These are phyloP conservation scores for Epsilonema sp. DNA, from an alignment of 2,888 invertebrate genomes.

Conservation along the genomic window DNA sequence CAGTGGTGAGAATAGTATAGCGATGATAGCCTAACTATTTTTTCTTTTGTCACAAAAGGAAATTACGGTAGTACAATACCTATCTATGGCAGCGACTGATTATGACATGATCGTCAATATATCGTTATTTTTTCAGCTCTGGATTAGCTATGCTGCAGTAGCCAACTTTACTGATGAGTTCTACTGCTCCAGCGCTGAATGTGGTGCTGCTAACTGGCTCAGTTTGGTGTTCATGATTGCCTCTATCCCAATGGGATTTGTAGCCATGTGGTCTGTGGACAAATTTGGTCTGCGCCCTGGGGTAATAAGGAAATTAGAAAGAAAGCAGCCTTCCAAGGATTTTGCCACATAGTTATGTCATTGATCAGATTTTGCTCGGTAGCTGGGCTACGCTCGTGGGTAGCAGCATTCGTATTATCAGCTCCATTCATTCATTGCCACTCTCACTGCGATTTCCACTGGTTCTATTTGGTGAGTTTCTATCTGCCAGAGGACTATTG, in stretches of 20 bases:
- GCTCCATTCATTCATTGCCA: background rate
- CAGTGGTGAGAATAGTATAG: conserved; percentile 15
- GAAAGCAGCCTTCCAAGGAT: too few relatives aligned
- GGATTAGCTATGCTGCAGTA: conserved; percentile 36
- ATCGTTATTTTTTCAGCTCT: conserved; percentile 29
- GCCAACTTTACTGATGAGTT: conserved; percentile 32
- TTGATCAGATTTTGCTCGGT: background rate
- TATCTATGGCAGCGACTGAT: too few relatives aligned
- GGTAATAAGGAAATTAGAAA: too few relatives aligned
- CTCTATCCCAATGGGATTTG: conserved; percentile 33
- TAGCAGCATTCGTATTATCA: background rate
- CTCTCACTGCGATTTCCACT: conserved; percentile 4
- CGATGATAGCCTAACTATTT: too few relatives aligned
- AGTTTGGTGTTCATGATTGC: conserved; percentile 33
- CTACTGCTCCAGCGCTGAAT: conserved; percentile 20
- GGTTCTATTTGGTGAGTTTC: background rate
- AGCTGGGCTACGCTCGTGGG: background rate
- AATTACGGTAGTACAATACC: too few relatives aligned
- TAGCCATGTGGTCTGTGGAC: conserved; percentile 35
- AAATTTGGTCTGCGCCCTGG: conserved; percentile 31
- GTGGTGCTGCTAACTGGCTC: conserved; percentile 29
- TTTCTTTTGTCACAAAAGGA: too few relatives aligned
- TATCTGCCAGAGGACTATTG: too few relatives aligned
- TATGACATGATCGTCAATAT: too few relatives aligned
- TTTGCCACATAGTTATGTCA: too few relatives aligned